Evolutionary conservation across 2,888 invertebrate species (phyloP).

Genomic region (Tenthredo livida): DNA sequence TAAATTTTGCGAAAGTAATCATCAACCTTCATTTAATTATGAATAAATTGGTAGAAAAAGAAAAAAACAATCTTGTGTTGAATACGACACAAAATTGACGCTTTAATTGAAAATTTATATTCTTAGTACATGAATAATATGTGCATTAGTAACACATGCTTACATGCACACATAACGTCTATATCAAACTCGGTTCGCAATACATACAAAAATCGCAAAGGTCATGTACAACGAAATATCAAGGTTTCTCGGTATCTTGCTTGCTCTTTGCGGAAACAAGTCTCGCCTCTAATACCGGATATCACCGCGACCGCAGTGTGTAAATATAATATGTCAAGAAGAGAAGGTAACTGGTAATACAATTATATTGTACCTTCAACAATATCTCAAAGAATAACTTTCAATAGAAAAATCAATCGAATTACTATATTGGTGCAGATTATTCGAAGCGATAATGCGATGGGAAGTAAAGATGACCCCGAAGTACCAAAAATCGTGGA

Average conservation of each 20-base stretch:
- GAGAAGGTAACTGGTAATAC: background rate
- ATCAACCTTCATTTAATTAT: background rate
- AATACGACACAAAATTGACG: no score
- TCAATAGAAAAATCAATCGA: background rate
- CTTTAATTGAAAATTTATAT: background rate
- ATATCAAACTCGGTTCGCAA: background rate
- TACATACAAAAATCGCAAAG: background rate
- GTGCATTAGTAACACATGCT: background rate
- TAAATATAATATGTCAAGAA: background rate
- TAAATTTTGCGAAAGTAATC: background rate
- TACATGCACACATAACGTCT: background rate
- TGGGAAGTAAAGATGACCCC: no score
- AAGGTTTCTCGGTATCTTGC: background rate
- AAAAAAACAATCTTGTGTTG: no score
- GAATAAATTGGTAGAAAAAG: no score
- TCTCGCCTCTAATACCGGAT: background rate
- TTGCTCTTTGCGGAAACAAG: slow-evolving; percentile 11
- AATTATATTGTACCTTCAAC: background rate
- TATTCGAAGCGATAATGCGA: no score
- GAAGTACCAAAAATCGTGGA: no score
- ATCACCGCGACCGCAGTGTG: background rate
- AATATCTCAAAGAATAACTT: background rate
- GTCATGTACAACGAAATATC: slow-evolving; percentile 18
- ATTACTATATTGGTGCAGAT: background rate
- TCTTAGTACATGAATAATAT: background rate